Evolutionary conservation across 2,797 vertebrate species (phyloP), one percentile per base, ranked within the genome.

Genomic region (Acipenser oxyrinchus): DNA sequence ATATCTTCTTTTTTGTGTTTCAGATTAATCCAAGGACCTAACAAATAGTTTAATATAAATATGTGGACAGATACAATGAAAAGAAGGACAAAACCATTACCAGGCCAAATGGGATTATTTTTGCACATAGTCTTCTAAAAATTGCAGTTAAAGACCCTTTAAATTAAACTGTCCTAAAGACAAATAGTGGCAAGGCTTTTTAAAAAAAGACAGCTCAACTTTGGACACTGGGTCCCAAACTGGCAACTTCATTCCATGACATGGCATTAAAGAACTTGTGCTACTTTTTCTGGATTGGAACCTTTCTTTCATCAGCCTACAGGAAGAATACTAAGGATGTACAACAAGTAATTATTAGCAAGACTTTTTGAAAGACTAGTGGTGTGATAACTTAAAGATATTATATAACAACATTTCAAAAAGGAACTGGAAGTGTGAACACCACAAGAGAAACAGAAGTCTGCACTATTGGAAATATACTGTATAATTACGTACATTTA

Each of bases 11-110:
- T 63, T 78, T 82, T 88, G 78, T 83, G 59, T 91, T 93, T 78
- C 91, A 99, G 96, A 99, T 98, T 91, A 93, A 98, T 85, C 95
- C 95, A 18, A 93, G 95, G 91, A 94, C 95, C 90, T 99, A 98
- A 96, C 87, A 84, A 86, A 87, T 84, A 51, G 13, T 75, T 80
- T 55, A 79, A 83, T 81, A 37, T 37, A 37, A 37, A 3, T 37
- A 37, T 37, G 2, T 1, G 23, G 23, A 82, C 23, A 37, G 84
- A 88, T 85, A 82, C 78, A 79, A 75, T 82, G 77, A 79, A 78
- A 78, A 75, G 87, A 89, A 13, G 77, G 84, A 90, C 86, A 85
- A 82, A 89, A 91, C 84, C 88, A 89, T 87, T 88, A 82, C 83
- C 87, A 89, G 88, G 85, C 88, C 89, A 87, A 89, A 93, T 88